Conservation (phyloP, 1,140 invertebrate genomes). For the Acromyrmex charruanus region DNA sequence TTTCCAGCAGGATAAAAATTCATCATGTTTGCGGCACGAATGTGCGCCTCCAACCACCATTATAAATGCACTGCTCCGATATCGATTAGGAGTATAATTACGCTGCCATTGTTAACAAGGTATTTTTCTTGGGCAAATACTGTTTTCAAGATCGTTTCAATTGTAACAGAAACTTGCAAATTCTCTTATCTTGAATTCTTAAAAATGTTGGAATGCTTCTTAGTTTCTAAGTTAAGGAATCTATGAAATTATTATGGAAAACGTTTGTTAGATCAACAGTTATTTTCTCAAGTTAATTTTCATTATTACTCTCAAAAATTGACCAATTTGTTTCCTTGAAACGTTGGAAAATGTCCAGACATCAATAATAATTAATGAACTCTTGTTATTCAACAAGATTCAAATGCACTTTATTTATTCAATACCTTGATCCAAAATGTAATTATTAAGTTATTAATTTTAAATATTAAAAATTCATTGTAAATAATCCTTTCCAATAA, state of each 20-base stretch:
- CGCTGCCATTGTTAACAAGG: background rate
- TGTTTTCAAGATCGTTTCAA: background rate
- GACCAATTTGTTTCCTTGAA: background rate
- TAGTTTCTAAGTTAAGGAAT: background rate
- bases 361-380: background rate
- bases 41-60: background rate
- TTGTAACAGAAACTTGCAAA: background rate
- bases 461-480: background rate
- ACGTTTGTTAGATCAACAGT: background rate
- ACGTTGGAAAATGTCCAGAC: background rate
- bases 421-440: background rate
- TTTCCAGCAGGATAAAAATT: conserved; percentile 53
- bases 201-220: background rate
- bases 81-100: conserved; percentile 38
- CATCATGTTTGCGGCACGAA: conserved; percentile 25
- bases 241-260: background rate
- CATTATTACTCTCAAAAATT: background rate
- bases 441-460: background rate
- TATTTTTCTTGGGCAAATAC: conserved; percentile 31
- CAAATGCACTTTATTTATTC: background rate
- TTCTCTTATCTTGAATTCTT: background rate
- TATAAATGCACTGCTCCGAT: conserved; percentile 22
- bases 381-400: background rate
- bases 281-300: conserved; percentile 11
- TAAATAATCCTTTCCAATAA: background rate